These are phyloP conservation scores for Uromys caudimaculatus DNA, from an alignment of 2,797 vertebrate genomes.

Conservation along the genomic window DNA sequence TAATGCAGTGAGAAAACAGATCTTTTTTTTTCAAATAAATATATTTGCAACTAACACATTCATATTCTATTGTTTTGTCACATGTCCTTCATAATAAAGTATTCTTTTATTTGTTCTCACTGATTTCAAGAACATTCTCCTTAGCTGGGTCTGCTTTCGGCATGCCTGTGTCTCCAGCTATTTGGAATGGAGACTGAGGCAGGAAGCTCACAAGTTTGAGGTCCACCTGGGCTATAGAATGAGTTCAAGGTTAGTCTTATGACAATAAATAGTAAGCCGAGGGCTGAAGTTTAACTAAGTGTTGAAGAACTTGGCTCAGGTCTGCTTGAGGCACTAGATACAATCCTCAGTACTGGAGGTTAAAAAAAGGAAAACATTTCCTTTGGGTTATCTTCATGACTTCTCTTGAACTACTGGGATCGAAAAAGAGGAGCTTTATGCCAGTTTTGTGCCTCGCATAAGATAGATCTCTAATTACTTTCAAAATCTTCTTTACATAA, in stretches of 20 bases:
- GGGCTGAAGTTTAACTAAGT: background rate
- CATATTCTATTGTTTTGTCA: background rate
- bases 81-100: background rate
- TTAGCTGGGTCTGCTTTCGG: background rate
- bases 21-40: constrained; percentile 1
- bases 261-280: background rate
- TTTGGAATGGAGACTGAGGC: background rate
- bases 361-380: background rate
- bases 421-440: constrained; percentile 8
- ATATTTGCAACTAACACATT: background rate
- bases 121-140: background rate
- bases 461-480: background rate
- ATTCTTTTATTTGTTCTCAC: background rate
- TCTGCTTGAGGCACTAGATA: no score
- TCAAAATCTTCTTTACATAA: constrained; percentile 19
- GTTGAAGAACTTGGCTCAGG: background rate
- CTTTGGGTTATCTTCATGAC: background rate
- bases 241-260: background rate
- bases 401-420: background rate
- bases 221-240: background rate
- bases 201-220: background rate
- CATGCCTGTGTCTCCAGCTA: background rate
- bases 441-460: background rate
- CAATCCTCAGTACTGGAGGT: background rate
- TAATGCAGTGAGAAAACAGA: background rate